Conservation (phyloP, 1,140 invertebrate species). For the Bombus turneri region DNA sequence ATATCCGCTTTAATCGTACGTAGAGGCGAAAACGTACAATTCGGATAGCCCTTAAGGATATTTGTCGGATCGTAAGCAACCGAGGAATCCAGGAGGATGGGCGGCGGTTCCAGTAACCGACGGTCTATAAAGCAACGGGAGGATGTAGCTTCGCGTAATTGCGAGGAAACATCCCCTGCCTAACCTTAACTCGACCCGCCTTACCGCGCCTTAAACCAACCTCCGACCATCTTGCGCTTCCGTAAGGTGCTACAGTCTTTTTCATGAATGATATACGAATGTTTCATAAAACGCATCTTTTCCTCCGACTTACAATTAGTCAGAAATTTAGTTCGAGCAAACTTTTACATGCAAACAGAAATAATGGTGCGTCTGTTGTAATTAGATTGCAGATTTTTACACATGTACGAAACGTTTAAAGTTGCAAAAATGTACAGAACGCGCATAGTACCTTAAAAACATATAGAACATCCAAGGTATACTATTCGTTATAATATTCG, state of each 20-base stretch:
- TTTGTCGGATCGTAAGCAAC: slow-evolving; percentile 55
- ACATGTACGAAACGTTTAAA: too few species aligned
- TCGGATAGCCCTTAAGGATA: slow-evolving; percentile 41
- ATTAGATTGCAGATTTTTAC: too few species aligned
- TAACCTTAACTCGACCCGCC: slow-evolving; percentile 48
- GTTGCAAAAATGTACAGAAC: too few species aligned
- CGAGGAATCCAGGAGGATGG: slow-evolving; percentile 42
- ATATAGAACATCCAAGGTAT: too few species aligned
- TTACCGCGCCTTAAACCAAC: slow-evolving; percentile 50
- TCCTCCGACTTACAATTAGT: too few species aligned
- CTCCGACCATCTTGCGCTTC: slow-evolving; percentile 7
- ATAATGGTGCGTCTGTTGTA: too few species aligned
- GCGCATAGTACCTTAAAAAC: too few species aligned
- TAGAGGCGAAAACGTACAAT: slow-evolving; percentile 17
- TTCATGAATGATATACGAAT: slow-evolving; percentile 23
- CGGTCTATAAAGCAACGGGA: slow-evolving; percentile 54
- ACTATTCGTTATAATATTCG: too few species aligned
- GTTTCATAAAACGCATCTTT: slow-evolving; percentile 8
- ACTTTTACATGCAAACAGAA: not conserved
- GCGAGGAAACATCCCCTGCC: slow-evolving; percentile 49
- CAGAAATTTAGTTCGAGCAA: not conserved
- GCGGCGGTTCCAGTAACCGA: slow-evolving; percentile 38
- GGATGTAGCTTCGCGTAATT: slow-evolving; percentile 54
- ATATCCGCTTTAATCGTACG: slow-evolving; percentile 21
- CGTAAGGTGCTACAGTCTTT: slow-evolving; percentile 26